Percentiles rank a stretch among this genome's conserved stretches.
Conservation (phyloP, 1,140 invertebrate genomes). For the Adelges cooleyi region DNA sequence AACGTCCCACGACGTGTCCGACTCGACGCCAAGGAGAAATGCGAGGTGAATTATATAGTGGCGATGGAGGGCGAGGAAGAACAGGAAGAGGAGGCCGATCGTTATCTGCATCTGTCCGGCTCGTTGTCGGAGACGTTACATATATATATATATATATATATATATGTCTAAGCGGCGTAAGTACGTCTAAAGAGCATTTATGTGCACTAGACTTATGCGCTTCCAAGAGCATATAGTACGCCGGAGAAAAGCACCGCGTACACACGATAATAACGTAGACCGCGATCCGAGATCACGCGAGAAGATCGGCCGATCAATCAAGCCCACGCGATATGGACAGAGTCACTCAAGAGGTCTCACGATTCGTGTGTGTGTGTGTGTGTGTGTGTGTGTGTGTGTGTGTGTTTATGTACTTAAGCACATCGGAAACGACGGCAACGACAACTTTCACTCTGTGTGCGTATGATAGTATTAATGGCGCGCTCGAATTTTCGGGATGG, state of each 20-base stretch:
- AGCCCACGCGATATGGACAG: constrained; percentile 12
- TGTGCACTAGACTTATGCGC: neutral
- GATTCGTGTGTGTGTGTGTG: neutral
- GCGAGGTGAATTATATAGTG: neutral
- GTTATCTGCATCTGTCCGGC: neutral
- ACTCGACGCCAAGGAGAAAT: too few relatives aligned
- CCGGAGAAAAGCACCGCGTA: neutral
- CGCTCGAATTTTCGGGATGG: neutral
- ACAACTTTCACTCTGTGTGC: constrained; percentile 7
- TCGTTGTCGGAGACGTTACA: neutral
- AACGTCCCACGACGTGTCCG: too few relatives aligned
- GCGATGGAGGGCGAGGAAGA: rapidly evolving
- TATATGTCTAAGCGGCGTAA: too few relatives aligned
- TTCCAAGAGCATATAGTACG: neutral
- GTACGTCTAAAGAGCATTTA: neutral
- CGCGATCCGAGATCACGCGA: constrained; percentile 3
- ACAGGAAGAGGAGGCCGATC: neutral
- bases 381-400: neutral
- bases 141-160: too few relatives aligned
- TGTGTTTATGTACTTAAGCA: neutral
- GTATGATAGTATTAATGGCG: neutral
- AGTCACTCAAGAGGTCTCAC: neutral
- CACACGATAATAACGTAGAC: neutral
- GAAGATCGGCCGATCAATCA: constrained; percentile 26
- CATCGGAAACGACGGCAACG: neutral